phyloP scores from a whole-genome alignment of 2,888 invertebrate genomes.

The Ernsta delagoae region DNA sequence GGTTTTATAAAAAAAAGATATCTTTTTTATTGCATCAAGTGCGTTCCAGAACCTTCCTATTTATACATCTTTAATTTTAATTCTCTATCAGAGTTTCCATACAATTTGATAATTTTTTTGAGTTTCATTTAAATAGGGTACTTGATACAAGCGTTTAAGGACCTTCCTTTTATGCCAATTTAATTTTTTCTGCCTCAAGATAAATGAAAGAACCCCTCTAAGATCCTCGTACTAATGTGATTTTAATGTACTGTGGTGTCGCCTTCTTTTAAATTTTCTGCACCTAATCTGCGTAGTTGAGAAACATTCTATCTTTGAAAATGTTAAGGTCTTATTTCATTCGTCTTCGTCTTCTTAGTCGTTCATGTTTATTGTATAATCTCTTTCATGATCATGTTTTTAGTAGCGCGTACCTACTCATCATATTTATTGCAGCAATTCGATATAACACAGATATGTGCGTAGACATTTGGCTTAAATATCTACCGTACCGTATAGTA shows the following conservation, averaged over 20 bases:
- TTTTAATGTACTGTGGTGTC: conserved; percentile 81
- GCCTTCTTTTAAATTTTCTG: conserved; percentile 66
- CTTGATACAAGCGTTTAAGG: conserved; percentile 58
- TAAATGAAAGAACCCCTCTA: conserved; percentile 73
- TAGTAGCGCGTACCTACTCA: too few relatives aligned
- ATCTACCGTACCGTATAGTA: too few relatives aligned
- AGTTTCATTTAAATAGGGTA: conserved; percentile 61
- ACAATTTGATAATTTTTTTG: conserved; percentile 69
- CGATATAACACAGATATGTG: too few relatives aligned
- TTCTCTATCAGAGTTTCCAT: conserved; percentile 71
- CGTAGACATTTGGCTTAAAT: too few relatives aligned
- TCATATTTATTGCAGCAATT: too few relatives aligned
- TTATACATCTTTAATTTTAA: not conserved
- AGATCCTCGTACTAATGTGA: conserved; percentile 80
- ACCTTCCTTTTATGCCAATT: conserved; percentile 70
- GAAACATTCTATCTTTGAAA: conserved; percentile 1
- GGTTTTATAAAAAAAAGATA: not conserved
- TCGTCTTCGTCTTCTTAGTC: too few relatives aligned
- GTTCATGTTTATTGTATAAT: too few relatives aligned
- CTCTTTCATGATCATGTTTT: too few relatives aligned
- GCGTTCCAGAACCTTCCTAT: not conserved
- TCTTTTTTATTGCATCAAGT: not conserved
- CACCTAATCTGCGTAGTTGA: conserved; percentile 56
- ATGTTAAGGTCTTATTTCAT: not conserved
- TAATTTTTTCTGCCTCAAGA: conserved; percentile 72